Conservation (phyloP, 2,797 vertebrate species). For the Botia almorhae region DNA sequence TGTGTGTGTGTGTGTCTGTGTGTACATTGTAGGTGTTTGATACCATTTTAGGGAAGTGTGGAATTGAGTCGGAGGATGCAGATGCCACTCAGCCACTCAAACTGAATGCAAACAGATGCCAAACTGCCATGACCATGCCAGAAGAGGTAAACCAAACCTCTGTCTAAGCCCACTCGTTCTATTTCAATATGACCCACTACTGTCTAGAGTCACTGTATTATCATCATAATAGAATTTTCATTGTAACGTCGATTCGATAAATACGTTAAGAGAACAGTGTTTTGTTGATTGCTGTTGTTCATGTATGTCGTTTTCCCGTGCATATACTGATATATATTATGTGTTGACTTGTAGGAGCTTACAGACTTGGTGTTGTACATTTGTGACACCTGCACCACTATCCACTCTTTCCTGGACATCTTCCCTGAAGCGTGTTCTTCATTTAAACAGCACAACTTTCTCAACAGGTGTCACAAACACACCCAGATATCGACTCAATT, state of each 20-base stretch:
- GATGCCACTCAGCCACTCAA: conserved; percentile 82
- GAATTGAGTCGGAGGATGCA: conserved; percentile 83
- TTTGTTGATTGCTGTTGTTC: background rate
- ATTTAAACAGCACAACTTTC: conserved; percentile 90
- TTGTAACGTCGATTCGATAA: background rate
- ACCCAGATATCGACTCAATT: background rate
- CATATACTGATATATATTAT: conserved; percentile 14
- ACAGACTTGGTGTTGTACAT: conserved; percentile 88
- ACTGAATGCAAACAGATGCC: conserved; percentile 76
- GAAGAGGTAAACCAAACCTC: conserved; percentile 78
- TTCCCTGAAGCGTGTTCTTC: conserved; percentile 87
- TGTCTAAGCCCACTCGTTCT: background rate
- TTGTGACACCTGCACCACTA: conserved; percentile 90
- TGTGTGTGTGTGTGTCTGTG: background rate
- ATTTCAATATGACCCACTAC: too few relatives aligned
- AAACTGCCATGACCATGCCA: conserved; percentile 83
- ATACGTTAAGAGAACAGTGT: too few relatives aligned
- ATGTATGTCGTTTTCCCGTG: background rate
- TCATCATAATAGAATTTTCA: too few relatives aligned
- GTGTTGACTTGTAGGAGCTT: conserved; percentile 79
- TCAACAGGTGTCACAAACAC: conserved; percentile 80
- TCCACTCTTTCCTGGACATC: conserved; percentile 93
- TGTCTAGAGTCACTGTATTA: background rate
- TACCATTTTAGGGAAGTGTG: conserved; percentile 86
- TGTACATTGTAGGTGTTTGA: conserved; percentile 83